Evolutionary conservation across 2,797 vertebrate species (phyloP).

Genomic region (Amphiprion clarkii): DNA sequence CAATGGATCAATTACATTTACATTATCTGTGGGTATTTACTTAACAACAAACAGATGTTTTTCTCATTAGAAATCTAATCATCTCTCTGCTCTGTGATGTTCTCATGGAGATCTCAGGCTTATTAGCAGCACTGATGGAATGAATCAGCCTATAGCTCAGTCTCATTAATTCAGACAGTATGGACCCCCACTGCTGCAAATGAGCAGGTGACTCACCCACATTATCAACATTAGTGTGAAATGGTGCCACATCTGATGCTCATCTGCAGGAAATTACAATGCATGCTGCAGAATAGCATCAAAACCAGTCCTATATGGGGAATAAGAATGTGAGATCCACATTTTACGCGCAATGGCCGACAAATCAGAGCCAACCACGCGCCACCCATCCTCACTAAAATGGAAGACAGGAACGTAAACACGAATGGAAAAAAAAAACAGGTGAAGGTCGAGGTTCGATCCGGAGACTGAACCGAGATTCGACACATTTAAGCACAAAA

Average conservation of each 20-base stretch:
- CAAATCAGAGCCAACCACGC: conserved; percentile 42
- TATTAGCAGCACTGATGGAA: conserved; percentile 63
- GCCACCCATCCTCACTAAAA: conserved; percentile 64
- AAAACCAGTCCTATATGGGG: not conserved
- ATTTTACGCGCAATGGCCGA: conserved; percentile 64
- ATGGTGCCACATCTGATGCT: not conserved
- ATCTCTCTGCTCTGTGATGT: conserved; percentile 10
- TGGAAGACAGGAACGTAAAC: conserved; percentile 77
- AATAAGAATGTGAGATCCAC: conserved; percentile 25
- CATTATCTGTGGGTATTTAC: too few species aligned
- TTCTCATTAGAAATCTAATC: too few species aligned
- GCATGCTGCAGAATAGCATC: not conserved
- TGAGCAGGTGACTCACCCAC: conserved; percentile 8
- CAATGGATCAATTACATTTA: conserved; percentile 1
- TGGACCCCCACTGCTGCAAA: conserved; percentile 22
- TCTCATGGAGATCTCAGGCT: conserved; percentile 29
- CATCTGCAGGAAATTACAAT: too few species aligned
- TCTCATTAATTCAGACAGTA: conserved; percentile 40
- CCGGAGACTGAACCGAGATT: not conserved
- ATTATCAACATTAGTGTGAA: not conserved
- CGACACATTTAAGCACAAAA: not conserved
- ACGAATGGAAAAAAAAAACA: conserved; percentile 46
- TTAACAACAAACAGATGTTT: too few species aligned
- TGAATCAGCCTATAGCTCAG: conserved; percentile 49
- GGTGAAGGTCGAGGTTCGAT: conserved; percentile 66